Evolutionary conservation across 2,113 vertebrate genomes (phyloP), one percentile per base, ranked within the genome.

Genomic region (Nycticryphes semicollaris): DNA sequence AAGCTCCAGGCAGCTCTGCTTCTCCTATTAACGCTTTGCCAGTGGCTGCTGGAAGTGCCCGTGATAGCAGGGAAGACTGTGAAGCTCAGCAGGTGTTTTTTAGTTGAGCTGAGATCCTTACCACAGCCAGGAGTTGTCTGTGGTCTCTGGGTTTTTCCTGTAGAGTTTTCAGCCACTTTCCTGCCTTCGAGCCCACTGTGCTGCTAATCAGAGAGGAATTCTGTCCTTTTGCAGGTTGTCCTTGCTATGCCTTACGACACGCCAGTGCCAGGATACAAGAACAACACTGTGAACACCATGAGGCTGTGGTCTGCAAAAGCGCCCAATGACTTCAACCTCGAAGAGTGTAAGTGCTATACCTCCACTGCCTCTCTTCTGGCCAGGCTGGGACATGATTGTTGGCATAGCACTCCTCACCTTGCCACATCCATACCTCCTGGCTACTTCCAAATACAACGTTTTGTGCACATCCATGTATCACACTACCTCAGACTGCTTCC

Each of bases 221-320:
- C 33, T 90, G n/a, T 89, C 39, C 66, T 80, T 81, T 87, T 28
- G 31, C 93, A 99, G 99, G 95, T 99, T 81, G 98, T 99, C 54
- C 97, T 99, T 57, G 98, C 99, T 27, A 99, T 99, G 99, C 98
- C 98, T 12, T 99, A 99, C 0, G 98, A 99, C 91, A 99, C 99
- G 0, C 99, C 98, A 1, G 98, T 99, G 80, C 99, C 99, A 2
- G 99, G 99, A 54, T 99, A 98, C 96, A 99, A 98, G 97, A 99
- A 99, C 96, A 99, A 99, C 96, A 99, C 99, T 0, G 99, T 99
- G 28, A 99, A 99, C 95, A 99, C 99, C 87, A 99, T 99, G 99
- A 98, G 98, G 77, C 98, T 99, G 33, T 99, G 99, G 99, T 99
- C 99, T 23, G 98, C 98, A 82, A 99, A 99, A 94, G 99, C 99